These are phyloP conservation scores for Pammene aurita DNA, from an alignment of 2,888 invertebrate species.

Conservation along the genomic window DNA sequence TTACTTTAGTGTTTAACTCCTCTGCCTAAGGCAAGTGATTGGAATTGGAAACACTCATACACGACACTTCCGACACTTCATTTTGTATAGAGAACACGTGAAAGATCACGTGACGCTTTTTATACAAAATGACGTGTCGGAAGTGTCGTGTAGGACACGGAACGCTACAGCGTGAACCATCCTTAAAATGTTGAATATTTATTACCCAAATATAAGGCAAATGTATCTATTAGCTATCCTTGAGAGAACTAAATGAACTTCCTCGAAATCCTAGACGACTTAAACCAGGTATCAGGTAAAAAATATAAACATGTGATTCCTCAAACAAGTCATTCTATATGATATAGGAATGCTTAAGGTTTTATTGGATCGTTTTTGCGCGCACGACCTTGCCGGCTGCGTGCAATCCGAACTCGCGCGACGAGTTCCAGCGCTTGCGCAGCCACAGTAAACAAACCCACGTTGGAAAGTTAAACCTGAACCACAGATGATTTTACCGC, in stretches of 20 bases:
- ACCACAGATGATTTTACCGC: neutral
- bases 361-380: slow-evolving; percentile 67
- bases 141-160: no score
- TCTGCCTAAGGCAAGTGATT: no score
- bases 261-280: slow-evolving; percentile 25
- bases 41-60: no score
- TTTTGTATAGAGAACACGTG: no score
- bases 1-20: no score
- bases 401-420: slow-evolving; percentile 66
- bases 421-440: slow-evolving; percentile 66
- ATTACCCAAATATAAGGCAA: no score
- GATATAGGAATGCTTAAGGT: slow-evolving; percentile 60
- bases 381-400: slow-evolving; percentile 78
- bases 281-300: slow-evolving; percentile 8
- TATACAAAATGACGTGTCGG: no score
- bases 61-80: no score
- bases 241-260: neutral
- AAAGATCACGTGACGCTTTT: no score
- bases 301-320: slow-evolving; percentile 44
- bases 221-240: neutral
- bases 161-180: no score
- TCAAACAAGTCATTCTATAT: slow-evolving; percentile 59
- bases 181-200: no score
- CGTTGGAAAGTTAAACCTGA: slow-evolving; percentile 45
- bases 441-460: slow-evolving; percentile 71